Conservation (phyloP, 2,888 invertebrate species). For the Synergus itoensis region DNA sequence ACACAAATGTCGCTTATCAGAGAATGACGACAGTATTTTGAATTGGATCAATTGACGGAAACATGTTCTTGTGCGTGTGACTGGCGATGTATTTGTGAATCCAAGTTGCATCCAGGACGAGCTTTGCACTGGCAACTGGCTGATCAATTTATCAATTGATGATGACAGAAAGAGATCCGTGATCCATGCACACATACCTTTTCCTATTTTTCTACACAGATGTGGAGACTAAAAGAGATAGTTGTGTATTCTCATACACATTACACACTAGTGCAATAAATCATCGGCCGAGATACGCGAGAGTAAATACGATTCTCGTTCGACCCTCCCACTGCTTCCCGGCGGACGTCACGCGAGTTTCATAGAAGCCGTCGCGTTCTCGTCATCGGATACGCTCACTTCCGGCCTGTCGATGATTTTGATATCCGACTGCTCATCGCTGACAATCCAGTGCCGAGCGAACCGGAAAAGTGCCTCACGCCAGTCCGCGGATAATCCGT, state of each 20-base stretch:
- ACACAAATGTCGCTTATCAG: slow-evolving; percentile 23
- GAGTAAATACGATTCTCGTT: slow-evolving; percentile 40
- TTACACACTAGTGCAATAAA: slow-evolving; percentile 23
- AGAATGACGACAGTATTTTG: slow-evolving; percentile 29
- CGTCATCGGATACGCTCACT: slow-evolving; percentile 39
- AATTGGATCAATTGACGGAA: slow-evolving; percentile 16
- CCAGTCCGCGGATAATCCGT: background rate
- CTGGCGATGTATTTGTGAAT: slow-evolving; percentile 3
- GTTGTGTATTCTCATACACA: slow-evolving; percentile 26
- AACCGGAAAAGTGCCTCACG: background rate
- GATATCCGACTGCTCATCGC: slow-evolving; percentile 14
- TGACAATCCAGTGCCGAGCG: slow-evolving; percentile 12
- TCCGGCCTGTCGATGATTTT: slow-evolving; percentile 37
- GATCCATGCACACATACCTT: background rate
- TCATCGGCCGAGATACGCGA: slow-evolving; percentile 38
- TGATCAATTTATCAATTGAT: slow-evolving; percentile 4
- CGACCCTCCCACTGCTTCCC: slow-evolving; percentile 47
- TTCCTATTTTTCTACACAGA: background rate
- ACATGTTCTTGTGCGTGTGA: background rate
- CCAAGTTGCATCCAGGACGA: background rate
- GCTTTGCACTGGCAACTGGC: background rate
- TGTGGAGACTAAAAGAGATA: slow-evolving; percentile 5
- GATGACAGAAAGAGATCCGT: background rate
- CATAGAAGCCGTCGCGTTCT: slow-evolving; percentile 44
- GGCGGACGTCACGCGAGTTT: slow-evolving; percentile 53